These are phyloP conservation scores for Ypsolopha scabrella DNA, from an alignment of 2,888 invertebrate genomes.

Conservation along the genomic window DNA sequence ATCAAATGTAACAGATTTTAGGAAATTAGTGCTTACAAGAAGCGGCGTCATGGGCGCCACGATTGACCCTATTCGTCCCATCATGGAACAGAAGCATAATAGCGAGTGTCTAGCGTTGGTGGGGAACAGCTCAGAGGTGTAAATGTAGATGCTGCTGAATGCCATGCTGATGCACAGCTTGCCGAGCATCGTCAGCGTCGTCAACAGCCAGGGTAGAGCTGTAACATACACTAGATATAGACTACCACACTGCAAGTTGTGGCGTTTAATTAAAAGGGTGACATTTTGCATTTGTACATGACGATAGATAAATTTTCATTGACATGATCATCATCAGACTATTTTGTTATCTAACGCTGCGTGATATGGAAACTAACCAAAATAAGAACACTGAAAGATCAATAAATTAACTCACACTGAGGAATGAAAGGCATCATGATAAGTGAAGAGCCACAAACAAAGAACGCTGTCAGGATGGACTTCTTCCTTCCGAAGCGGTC, in stretches of 20 bases:
- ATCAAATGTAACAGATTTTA: too few relatives aligned
- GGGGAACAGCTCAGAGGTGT: conserved; percentile 75
- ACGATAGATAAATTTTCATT: too few relatives aligned
- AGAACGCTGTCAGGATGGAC: conserved; percentile 68
- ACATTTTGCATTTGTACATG: too few relatives aligned
- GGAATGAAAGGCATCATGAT: conserved; percentile 71
- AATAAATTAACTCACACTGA: conserved; percentile 38
- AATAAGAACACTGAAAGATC: too few relatives aligned
- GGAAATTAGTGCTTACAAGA: conserved; percentile 44
- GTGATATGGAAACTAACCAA: too few relatives aligned
- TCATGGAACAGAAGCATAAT: conserved; percentile 71
- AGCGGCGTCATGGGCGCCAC: conserved; percentile 74
- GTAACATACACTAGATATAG: background rate
- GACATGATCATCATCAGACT: too few relatives aligned
- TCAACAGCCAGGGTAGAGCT: conserved; percentile 7
- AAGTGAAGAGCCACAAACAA: conserved; percentile 70
- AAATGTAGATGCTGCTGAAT: conserved; percentile 71
- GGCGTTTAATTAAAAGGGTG: too few relatives aligned
- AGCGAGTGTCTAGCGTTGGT: conserved; percentile 69
- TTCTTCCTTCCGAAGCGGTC: conserved; percentile 71
- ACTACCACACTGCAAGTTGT: too few relatives aligned
- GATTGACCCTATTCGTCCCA: conserved; percentile 72
- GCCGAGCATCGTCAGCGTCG: conserved; percentile 42
- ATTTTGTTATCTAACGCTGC: too few relatives aligned
- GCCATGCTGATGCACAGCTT: conserved; percentile 72